phyloP scores from a whole-genome alignment of 2,888 invertebrate genomes.

The Lycia hirtaria region DNA sequence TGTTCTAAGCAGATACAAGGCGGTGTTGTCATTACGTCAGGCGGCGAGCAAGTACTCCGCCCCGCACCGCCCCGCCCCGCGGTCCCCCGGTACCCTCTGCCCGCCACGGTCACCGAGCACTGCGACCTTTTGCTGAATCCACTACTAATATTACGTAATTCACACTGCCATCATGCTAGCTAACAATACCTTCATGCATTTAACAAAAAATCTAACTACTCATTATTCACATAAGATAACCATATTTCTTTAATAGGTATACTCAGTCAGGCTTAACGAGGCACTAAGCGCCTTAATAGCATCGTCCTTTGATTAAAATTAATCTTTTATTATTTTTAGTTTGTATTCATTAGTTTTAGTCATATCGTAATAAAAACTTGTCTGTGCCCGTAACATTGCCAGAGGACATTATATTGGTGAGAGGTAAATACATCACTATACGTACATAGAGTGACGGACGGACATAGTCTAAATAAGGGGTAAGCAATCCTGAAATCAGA shows the following conservation, averaged over 20 bases:
- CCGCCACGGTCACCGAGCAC: slow-evolving; percentile 79
- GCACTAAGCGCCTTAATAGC: neutral
- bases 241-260: slow-evolving; percentile 3
- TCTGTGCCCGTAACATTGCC: neutral
- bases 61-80: slow-evolving; percentile 31
- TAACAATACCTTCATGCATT: slow-evolving; percentile 36
- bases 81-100: slow-evolving; percentile 51
- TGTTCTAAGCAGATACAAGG: slow-evolving; percentile 20
- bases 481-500: no score
- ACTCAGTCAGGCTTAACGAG: slow-evolving; percentile 7
- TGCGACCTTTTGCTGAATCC: slow-evolving; percentile 75
- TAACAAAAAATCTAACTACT: slow-evolving; percentile 38
- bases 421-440: slow-evolving; percentile 1
- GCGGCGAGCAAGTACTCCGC: slow-evolving; percentile 28
- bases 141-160: slow-evolving; percentile 68
- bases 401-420: neutral
- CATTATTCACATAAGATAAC: slow-evolving; percentile 12
- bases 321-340: neutral
- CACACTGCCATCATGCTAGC: slow-evolving; percentile 46
- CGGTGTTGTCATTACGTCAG: slow-evolving; percentile 46
- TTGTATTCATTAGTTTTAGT: neutral
- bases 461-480: no score
- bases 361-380: slow-evolving; percentile 1
- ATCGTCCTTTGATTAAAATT: neutral
- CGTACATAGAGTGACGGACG: no score